Conservation (phyloP, 2,888 invertebrate genomes). For the Platerodrilus igneus region DNA sequence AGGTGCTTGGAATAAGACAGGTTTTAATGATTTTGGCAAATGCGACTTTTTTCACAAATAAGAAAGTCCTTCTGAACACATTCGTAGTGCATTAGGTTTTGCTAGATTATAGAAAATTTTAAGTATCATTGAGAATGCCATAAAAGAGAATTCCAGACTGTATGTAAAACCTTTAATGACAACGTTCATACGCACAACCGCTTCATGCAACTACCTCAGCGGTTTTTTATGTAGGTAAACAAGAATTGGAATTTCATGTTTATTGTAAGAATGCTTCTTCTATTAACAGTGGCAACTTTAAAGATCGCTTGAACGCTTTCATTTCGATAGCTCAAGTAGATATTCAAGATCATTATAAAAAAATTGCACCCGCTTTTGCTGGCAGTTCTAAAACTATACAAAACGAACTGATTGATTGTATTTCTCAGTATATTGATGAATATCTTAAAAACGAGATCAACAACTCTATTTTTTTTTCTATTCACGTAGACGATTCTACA, state of each 20-base stretch:
- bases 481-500: too few species aligned
- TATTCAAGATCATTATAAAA: slow-evolving; percentile 21
- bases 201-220: slow-evolving; percentile 4
- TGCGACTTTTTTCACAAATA: slow-evolving; percentile 11
- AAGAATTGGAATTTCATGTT: slow-evolving; percentile 15
- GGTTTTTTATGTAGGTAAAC: slow-evolving; percentile 10
- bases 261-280: slow-evolving; percentile 19
- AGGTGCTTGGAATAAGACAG: slow-evolving; percentile 5
- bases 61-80: slow-evolving; percentile 12
- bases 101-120: neutral
- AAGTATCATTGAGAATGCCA: slow-evolving; percentile 1
- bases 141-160: slow-evolving; percentile 8
- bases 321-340: slow-evolving; percentile 9
- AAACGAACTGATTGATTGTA: slow-evolving; percentile 25
- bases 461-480: too few species aligned
- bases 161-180: slow-evolving; percentile 4
- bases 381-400: slow-evolving; percentile 21
- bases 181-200: slow-evolving; percentile 7
- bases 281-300: slow-evolving; percentile 18
- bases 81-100: slow-evolving; percentile 7
- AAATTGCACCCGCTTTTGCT: too few species aligned
- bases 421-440: slow-evolving; percentile 25
- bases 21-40: slow-evolving; percentile 10
- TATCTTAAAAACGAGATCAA: too few species aligned
- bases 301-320: slow-evolving; percentile 13